Evolutionary conservation across 2,113 vertebrate genomes (phyloP), one percentile per base, ranked within the genome.

Genomic region (Petromus typicus): DNA sequence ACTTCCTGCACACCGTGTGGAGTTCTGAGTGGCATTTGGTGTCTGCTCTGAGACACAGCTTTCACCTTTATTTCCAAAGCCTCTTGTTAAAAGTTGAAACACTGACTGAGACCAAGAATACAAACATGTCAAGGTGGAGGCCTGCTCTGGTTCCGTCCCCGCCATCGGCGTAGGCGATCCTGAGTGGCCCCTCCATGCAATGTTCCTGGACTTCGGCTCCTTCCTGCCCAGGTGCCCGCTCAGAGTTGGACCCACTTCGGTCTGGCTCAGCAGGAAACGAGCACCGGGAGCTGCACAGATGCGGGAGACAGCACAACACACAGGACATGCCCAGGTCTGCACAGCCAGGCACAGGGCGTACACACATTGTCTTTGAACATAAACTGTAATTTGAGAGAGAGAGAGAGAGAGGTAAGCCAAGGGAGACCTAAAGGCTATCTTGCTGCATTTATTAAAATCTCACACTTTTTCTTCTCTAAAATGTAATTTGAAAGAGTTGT

Each of bases 391-490:
- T 66, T 86, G n/a, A 69, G 34, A 43, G 78, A 54, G 20, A 25
- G 37, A 43, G 57, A 79, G n/a, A 63, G 73, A 48, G 14, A 91
- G n/a, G n/a, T n/a, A 32, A 48, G 67, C 57, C 57, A 23, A 71
- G 40, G 27, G 34, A 88, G 76, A n/a, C 23, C 54, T 63, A 84
- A 22, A 37, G 73, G 51, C 7, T 14, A 93, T 56, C 89, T 86
- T 67, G 57, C 22, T 54, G 37, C 23, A 40, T 81, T 94, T 83
- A 93, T 92, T 81, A 92, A 93, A 87, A 84, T 71, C 51, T 37
- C 87, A 27, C 76, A 10, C 17, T 20, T 94, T 76, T 91, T 86
- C 22, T 84, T 13, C 89, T 87, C 54, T 94, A 78, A 90, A 91
- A 90, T 12, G 1, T 16, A 34, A 90, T 87, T 84, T 59, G 22